Evolutionary conservation across 1,140 invertebrate species (phyloP).

Genomic region (Meteorus sp.): DNA sequence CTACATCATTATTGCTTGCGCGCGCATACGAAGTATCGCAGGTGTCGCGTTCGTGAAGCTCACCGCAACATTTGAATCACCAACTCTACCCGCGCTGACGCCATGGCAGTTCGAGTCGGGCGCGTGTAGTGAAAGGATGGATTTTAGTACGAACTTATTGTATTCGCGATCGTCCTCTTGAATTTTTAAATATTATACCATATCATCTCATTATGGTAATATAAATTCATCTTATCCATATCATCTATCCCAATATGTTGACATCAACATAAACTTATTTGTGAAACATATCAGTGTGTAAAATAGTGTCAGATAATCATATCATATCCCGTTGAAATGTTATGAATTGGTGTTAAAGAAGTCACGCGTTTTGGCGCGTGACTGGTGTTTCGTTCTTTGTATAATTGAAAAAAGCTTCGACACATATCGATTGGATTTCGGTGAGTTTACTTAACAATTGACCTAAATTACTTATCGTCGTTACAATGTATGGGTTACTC

Average conservation of each 20-base stretch:
- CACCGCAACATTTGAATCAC: conserved; percentile 10
- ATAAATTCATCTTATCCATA: no score
- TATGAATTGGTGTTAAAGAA: not conserved
- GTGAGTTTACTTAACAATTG: conserved; percentile 4
- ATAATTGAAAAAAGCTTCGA: not conserved
- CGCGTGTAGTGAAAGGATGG: conserved; percentile 37
- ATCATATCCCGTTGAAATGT: conserved; percentile 21
- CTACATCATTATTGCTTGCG: no score
- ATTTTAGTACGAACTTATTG: conserved; percentile 13
- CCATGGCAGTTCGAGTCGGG: conserved; percentile 38
- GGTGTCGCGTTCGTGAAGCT: no score
- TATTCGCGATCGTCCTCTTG: no score
- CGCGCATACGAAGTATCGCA: no score
- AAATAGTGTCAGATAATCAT: conserved; percentile 4
- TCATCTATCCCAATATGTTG: no score
- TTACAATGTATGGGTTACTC: no score
- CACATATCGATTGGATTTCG: not conserved
- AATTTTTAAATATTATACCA: no score
- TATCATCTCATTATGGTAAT: no score
- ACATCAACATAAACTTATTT: no score
- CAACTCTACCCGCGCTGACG: no score
- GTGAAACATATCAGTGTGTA: conserved; percentile 7
- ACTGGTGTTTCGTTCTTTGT: not conserved
- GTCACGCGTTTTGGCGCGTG: conserved; percentile 15
- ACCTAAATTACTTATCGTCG: no score